phyloP scores from a whole-genome alignment of 2,113 vertebrate genomes.

The Platysternon megacephalum region DNA sequence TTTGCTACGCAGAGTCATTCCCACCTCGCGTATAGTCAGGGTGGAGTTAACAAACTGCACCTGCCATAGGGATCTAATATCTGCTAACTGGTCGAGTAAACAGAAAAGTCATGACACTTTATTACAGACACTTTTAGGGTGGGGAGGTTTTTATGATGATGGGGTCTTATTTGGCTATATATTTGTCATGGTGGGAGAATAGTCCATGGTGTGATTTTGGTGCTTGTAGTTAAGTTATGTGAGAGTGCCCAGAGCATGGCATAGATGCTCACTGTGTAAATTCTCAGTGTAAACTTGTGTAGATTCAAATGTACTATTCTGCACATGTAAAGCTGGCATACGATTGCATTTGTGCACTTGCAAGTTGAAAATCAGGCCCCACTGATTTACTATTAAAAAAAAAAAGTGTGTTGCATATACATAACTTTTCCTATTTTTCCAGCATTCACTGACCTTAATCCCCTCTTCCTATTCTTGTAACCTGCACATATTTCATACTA shows the following conservation, averaged over 20 bases:
- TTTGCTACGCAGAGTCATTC: background rate
- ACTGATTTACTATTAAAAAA: background rate
- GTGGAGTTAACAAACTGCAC: background rate
- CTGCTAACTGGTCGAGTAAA: background rate
- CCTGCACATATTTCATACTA: background rate
- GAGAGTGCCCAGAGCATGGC: background rate
- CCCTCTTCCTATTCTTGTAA: background rate
- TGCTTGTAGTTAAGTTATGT: background rate
- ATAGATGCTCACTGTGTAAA: background rate
- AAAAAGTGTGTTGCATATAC: background rate
- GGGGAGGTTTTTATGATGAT: background rate
- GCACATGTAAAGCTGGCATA: fast-evolving
- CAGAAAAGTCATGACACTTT: background rate
- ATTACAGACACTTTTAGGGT: background rate
- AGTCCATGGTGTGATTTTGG: background rate
- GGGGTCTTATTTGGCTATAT: background rate
- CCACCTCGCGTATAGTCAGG: background rate
- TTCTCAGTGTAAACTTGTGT: background rate
- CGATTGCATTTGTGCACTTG: background rate
- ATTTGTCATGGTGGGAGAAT: background rate
- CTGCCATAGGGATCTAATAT: background rate
- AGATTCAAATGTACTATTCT: background rate
- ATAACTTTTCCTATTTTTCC: background rate
- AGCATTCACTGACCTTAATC: background rate
- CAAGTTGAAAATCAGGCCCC: background rate